These are phyloP conservation scores for Peromyscus maniculatus DNA, from an alignment of 2,113 vertebrate species.

Conservation along the genomic window DNA sequence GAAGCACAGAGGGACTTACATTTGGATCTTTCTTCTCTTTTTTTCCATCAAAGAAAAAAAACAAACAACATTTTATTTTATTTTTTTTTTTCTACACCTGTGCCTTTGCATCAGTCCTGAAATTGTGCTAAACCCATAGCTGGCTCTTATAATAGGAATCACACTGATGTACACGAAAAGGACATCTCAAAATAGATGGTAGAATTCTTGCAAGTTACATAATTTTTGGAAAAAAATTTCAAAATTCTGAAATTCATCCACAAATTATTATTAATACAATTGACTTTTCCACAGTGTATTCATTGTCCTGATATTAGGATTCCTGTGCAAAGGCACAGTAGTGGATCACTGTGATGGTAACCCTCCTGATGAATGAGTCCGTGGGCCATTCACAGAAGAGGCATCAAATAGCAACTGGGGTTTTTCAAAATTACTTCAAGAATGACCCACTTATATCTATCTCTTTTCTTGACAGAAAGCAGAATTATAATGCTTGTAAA, in stretches of 20 bases:
- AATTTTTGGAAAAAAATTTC: constrained; percentile 34
- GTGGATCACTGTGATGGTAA: background rate
- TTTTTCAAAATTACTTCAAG: constrained; percentile 54
- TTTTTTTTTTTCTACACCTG: background rate
- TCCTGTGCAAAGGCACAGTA: background rate
- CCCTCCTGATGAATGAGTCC: constrained; percentile 1
- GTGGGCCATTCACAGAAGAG: constrained; percentile 21
- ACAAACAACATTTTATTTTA: background rate
- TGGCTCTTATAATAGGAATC: background rate
- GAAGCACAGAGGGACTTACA: background rate
- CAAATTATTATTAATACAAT: constrained; percentile 18
- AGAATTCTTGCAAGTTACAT: background rate
- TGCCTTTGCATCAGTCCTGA: background rate
- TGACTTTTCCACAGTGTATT: background rate
- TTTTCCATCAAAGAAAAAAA: background rate
- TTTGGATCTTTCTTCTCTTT: background rate
- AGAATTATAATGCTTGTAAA: background rate
- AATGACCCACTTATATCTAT: background rate
- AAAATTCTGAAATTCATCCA: constrained; percentile 42
- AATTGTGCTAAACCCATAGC: background rate
- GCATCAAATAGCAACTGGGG: background rate
- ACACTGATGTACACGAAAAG: background rate
- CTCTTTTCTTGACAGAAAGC: constrained; percentile 50
- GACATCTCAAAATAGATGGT: constrained; percentile 24
- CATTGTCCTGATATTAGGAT: background rate